Base-by-base conservation (phyloP, 2,888 invertebrate species). In the Torymus tubicola region DNA sequence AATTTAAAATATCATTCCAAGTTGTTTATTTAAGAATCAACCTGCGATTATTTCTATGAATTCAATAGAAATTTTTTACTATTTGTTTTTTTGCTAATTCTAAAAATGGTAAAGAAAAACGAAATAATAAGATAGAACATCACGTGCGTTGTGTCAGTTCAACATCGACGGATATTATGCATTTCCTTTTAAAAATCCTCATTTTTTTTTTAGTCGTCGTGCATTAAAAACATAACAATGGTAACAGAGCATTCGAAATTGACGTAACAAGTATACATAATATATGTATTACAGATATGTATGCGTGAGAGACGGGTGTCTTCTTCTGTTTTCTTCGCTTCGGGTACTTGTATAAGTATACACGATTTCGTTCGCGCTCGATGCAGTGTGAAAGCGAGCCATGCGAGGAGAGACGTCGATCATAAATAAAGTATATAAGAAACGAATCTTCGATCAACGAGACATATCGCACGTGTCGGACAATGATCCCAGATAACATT, bases 351-450 rank as follows among this genome's bases (percentile, higher is more conserved):
- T 78, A 57, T 21, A n/a, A n/a, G n/a, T n/a, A 21, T 21, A 21
- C 55, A 16, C 12, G 31, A 67, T 72, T 81, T 78, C 57, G 73
- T 68, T 65, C 57, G 74, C 80, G 77, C 21, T 70, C 55, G 53
- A 77, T 64, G 69, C 72, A 72, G 69, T 79, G 79, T 70, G 58
- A 80, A 77, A 82, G 82, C 79, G 65, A 42, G 8, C 60, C 80
- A 80, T 80, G 77, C 74, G 67, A 77, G 80, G 67, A 80, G 67
- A 80, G 70, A 80, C 77, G 69, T 70, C 24, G 79, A 80, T 77
- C 72, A 69, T 77, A 80, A 79, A 82, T 74, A 74, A 82, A 73
- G 31, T 69, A 64, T 60, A 72, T 12, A 55, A 50, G 50, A 79
- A 65, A 80, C 60, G 65, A 80, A 67, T 80, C 21, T 80, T 74